Percentiles rank a stretch among this genome's conserved stretches.
Conservation (phyloP, 2,888 invertebrate species). For the Drosophila gaucha region DNA sequence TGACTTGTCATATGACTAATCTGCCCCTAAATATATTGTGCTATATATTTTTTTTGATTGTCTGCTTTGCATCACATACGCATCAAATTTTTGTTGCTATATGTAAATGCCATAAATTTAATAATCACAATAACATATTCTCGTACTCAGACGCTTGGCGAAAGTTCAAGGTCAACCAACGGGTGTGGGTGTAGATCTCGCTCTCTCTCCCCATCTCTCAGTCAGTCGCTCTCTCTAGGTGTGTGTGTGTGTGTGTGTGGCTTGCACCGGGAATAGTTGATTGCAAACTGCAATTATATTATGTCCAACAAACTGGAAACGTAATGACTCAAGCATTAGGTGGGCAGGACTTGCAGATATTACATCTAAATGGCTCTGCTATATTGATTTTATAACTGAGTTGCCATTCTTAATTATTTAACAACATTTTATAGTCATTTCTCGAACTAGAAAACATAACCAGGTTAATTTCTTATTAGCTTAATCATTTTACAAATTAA, state of each 20-base stretch:
- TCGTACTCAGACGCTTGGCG: conserved; percentile 22
- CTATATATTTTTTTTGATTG: background rate
- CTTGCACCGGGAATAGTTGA: conserved; percentile 30
- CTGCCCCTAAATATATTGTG: conserved; percentile 3
- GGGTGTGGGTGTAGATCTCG: conserved; percentile 17
- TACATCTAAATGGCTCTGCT: background rate
- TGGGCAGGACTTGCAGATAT: background rate
- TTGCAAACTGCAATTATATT: conserved; percentile 36
- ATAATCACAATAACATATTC: conserved; percentile 61
- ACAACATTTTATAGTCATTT: no score
- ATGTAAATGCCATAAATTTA: conserved; percentile 67
- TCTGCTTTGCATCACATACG: conserved; percentile 37
- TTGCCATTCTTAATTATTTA: background rate
- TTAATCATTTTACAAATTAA: no score
- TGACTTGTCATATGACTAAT: conserved; percentile 38
- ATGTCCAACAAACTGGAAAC: conserved; percentile 8
- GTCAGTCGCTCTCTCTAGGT: background rate
- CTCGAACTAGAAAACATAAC: no score
- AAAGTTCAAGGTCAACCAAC: conserved; percentile 70
- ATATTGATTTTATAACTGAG: background rate
- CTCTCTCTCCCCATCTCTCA: background rate
- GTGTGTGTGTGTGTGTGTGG: conserved; percentile 9
- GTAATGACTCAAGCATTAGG: background rate
- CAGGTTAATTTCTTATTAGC: no score
- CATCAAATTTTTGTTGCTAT: conserved; percentile 19